Conservation (phyloP, 2,113 vertebrate genomes). For the Gila orcuttii region DNA sequence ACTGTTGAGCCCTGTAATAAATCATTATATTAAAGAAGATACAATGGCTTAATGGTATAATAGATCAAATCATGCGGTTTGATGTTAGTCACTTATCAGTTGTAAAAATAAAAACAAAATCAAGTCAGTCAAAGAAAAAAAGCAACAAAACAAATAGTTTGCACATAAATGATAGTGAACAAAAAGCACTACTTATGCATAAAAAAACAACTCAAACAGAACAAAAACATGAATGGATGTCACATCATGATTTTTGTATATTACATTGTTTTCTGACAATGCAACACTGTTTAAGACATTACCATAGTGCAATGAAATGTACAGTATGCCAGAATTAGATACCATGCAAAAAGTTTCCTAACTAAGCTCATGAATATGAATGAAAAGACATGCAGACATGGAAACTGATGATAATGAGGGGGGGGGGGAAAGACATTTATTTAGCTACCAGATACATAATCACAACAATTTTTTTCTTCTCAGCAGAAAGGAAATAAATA, state of each 20-base stretch:
- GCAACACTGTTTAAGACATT: background rate
- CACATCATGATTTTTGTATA: background rate
- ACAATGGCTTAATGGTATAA: background rate
- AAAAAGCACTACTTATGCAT: background rate
- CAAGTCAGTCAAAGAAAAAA: background rate
- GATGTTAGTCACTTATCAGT: background rate
- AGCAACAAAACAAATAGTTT: background rate
- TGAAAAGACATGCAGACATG: background rate
- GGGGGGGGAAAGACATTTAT: background rate
- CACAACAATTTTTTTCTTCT: background rate
- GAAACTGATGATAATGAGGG: background rate
- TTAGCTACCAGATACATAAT: background rate
- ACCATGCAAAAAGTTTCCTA: background rate
- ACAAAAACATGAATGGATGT: background rate
- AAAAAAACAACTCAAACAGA: background rate
- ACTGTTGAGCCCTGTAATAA: constrained; percentile 15
- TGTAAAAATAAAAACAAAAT: background rate
- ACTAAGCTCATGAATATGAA: background rate
- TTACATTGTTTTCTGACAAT: background rate
- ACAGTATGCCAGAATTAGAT: background rate
- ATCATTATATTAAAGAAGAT: background rate
- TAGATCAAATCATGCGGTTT: background rate
- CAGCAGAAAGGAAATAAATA: background rate
- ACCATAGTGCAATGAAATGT: background rate
- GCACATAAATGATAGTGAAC: background rate